Evolutionary conservation across 1,140 invertebrate genomes (phyloP).

Genomic region (Wasmannia auropunctata): DNA sequence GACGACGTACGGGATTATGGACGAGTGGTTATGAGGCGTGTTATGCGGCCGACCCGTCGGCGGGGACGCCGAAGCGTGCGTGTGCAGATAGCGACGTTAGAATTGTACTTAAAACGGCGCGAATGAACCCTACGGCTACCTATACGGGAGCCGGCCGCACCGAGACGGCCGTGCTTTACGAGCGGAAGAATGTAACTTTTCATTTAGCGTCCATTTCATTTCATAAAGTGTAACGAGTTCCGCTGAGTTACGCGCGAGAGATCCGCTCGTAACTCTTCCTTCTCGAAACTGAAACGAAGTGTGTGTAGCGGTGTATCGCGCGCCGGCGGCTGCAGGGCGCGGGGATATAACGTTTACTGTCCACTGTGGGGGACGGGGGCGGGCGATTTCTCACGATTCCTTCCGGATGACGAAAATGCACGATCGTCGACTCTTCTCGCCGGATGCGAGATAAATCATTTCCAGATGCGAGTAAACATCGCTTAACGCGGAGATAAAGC

Average conservation of each 20-base stretch:
- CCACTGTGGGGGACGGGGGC: background rate
- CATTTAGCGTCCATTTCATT: constrained; percentile 71
- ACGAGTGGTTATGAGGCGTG: background rate
- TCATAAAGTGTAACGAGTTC: constrained; percentile 71
- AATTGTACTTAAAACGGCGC: constrained; percentile 51
- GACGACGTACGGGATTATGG: background rate
- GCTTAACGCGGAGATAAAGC: background rate
- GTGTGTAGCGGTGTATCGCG: constrained; percentile 27
- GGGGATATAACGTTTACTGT: background rate
- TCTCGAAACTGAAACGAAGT: constrained; percentile 49
- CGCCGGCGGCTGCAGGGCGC: too few species aligned
- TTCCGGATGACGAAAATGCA: background rate
- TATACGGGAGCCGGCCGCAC: background rate
- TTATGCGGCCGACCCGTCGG: too few species aligned
- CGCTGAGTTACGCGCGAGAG: constrained; percentile 53
- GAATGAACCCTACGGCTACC: background rate
- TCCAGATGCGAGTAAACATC: background rate
- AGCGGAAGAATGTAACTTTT: constrained; percentile 70
- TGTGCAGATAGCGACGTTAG: constrained; percentile 3
- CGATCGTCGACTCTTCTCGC: background rate
- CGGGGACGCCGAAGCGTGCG: background rate
- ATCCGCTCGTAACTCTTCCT: constrained; percentile 55
- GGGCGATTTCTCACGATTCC: constrained; percentile 20
- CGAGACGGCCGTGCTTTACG: constrained; percentile 52
- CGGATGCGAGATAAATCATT: background rate